Percentiles rank a stretch among this genome's conserved stretches.
phyloP scores from a whole-genome alignment of 1,140 invertebrate species.

The Notospermus geniculatus region DNA sequence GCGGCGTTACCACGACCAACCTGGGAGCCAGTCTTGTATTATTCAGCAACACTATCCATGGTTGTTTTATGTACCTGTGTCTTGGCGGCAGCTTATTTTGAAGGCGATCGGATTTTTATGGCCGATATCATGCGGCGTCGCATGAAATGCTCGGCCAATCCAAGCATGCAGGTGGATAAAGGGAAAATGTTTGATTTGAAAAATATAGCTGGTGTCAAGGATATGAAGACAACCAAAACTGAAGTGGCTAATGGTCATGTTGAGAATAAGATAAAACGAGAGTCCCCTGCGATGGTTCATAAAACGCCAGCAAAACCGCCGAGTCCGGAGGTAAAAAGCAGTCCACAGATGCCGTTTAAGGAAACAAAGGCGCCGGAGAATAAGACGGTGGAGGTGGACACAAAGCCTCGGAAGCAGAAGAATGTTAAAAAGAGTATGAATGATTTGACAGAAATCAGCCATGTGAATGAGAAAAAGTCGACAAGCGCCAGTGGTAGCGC shows the following conservation, averaged over 20 bases:
- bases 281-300: too few species aligned
- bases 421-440: too few species aligned
- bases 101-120: conserved; percentile 69
- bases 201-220: conserved; percentile 32
- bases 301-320: too few species aligned
- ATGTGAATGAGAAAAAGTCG: too few species aligned
- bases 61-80: conserved; percentile 68
- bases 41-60: conserved; percentile 65
- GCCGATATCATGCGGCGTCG: conserved; percentile 42
- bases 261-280: conserved; percentile 19
- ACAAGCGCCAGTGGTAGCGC: too few species aligned
- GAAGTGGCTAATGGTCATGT: conserved; percentile 38
- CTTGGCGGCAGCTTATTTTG: conserved; percentile 70
- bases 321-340: too few species aligned
- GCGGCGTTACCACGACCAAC: conserved; percentile 70
- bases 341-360: too few species aligned
- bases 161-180: conserved; percentile 34
- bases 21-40: conserved; percentile 78
- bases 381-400: too few species aligned
- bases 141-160: conserved; percentile 34
- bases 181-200: conserved; percentile 53
- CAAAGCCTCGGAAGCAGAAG: too few species aligned
- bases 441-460: too few species aligned
- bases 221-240: conserved; percentile 16
- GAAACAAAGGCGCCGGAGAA: too few species aligned